These are phyloP conservation scores for Poeciliopsis infans DNA, from an alignment of 2,797 vertebrate species.

Conservation along the genomic window DNA sequence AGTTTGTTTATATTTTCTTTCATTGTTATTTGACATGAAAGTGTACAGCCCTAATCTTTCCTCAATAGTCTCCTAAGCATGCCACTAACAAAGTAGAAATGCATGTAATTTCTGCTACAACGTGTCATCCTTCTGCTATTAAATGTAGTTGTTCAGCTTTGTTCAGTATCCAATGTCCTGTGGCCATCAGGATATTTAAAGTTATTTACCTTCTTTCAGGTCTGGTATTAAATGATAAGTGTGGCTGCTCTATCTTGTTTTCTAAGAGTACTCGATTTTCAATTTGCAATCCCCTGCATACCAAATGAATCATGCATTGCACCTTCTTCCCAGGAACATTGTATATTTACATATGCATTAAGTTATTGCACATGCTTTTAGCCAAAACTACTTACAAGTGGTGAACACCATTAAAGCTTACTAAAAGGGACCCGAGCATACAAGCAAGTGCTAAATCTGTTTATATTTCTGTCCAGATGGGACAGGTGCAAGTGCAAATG, in stretches of 20 bases:
- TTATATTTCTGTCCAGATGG: background rate
- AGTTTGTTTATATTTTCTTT: background rate
- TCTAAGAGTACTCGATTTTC: background rate
- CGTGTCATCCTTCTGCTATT: conserved; percentile 15
- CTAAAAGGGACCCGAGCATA: background rate
- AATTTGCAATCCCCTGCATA: background rate
- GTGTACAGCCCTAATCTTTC: conserved; percentile 25
- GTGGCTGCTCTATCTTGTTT: background rate
- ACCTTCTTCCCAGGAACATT: background rate
- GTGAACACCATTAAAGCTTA: background rate
- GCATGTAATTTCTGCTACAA: conserved; percentile 4
- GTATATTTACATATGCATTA: background rate
- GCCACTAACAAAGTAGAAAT: conserved; percentile 57
- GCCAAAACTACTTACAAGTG: background rate
- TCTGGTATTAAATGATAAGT: background rate
- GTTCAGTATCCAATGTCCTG: background rate
- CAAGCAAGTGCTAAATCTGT: conserved; percentile 4
- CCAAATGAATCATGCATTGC: background rate
- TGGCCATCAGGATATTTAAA: background rate
- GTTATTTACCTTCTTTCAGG: background rate
- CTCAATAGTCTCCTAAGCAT: conserved; percentile 50
- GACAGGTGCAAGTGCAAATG: background rate
- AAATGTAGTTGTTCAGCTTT: background rate
- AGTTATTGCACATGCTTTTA: background rate
- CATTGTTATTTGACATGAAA: background rate